These are phyloP conservation scores for Bucorvus abyssinicus DNA, from an alignment of 2,797 vertebrate genomes.

Conservation along the genomic window DNA sequence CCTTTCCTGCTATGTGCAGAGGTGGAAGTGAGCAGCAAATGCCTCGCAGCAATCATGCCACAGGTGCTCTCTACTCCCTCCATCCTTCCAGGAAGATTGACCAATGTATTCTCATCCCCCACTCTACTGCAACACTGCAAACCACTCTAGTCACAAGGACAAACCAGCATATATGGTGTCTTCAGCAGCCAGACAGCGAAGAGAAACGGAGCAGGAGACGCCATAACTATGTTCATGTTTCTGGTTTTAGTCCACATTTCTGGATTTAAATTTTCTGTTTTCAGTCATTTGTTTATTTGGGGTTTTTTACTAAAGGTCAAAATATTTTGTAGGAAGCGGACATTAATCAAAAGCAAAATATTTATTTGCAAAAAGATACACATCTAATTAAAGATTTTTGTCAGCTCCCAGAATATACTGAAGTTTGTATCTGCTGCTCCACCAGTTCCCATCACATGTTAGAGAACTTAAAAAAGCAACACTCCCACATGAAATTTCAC, in stretches of 20 bases:
- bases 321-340: not conserved
- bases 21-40: not conserved
- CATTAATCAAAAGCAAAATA: slow-evolving; percentile 10
- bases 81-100: not conserved
- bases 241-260: not conserved
- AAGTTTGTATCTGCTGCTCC: not conserved
- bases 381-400: not conserved
- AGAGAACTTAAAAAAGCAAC: slow-evolving; percentile 38
- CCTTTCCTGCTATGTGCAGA: not conserved
- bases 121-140: not conserved
- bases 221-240: not conserved
- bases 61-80: not conserved
- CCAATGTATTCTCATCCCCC: fast-evolving
- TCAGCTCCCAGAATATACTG: not conserved
- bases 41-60: not conserved
- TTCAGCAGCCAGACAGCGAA: not conserved
- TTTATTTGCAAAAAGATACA: not conserved
- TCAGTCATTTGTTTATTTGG: not conserved
- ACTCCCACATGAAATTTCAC: slow-evolving; percentile 39
- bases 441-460: slow-evolving; percentile 14
- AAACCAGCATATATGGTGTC: not conserved
- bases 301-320: not conserved
- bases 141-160: not conserved
- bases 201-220: not conserved
- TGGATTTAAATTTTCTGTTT: not conserved